Conservation (phyloP, 2,797 vertebrate genomes). For the Manis pentadactyla region DNA sequence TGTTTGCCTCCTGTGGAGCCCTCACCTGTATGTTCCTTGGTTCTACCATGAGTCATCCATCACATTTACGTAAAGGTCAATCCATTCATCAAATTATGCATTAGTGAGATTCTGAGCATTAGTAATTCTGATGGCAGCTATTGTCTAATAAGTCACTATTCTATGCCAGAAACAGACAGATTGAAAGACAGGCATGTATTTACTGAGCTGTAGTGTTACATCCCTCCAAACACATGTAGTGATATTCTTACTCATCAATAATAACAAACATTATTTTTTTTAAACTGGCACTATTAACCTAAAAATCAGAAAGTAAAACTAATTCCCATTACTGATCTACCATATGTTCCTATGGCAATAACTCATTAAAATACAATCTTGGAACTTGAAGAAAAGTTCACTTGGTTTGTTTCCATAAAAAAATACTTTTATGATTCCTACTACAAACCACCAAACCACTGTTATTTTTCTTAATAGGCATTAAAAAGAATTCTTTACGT, state of each 20-base stretch:
- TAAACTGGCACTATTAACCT: background rate
- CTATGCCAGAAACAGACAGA: background rate
- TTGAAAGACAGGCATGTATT: background rate
- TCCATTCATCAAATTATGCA: background rate
- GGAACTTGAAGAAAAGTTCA: background rate
- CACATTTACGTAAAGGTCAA: background rate
- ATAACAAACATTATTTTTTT: background rate
- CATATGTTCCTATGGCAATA: background rate
- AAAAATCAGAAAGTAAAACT: constrained; percentile 35
- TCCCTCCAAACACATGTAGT: background rate
- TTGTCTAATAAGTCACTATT: background rate
- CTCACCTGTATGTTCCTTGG: background rate
- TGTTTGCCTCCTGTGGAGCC: background rate
- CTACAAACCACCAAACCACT: background rate
- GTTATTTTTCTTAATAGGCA: background rate
- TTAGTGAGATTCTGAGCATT: background rate
- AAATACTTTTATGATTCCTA: background rate
- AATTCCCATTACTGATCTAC: background rate
- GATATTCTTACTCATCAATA: constrained; percentile 28
- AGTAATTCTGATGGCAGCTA: background rate
- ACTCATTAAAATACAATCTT: background rate
- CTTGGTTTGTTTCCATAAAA: background rate
- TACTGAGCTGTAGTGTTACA: background rate
- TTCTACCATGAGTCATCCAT: background rate
- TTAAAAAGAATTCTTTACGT: background rate